Evolutionary conservation across 2,797 vertebrate genomes (phyloP), one percentile per base, ranked within the genome.

Genomic region (Girardinus metallicus): DNA sequence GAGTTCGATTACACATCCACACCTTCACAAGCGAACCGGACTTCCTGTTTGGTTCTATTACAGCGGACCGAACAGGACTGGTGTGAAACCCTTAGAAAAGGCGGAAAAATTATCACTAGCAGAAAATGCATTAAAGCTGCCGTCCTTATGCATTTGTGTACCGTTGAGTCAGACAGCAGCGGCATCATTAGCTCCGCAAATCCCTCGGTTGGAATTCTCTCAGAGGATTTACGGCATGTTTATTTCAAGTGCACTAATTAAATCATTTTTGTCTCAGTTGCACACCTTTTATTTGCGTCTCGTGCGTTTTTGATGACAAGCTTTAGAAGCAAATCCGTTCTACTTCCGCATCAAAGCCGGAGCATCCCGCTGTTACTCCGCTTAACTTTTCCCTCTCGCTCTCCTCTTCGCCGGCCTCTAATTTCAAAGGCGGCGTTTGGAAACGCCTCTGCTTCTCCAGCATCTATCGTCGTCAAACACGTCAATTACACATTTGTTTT

Each of bases 401-500:
- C 29, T 77, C 47, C 66, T 76, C 62, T 47, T n/a, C 16, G 0
- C 10, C 18, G 0, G 18, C 79, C 83, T 91, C 85, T 85, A 21
- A 85, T 91, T 90, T 91, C 86, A 92, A 90, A 91, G 89, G 34
- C 15, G 62, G 10, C 13, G 47, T 87, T 85, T 53, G 7, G 73
- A 75, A 74, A 62, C 72, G 68, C 75, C 73, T 86, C 74, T 75
- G 77, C 73, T 41, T 53, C 62, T 66, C 62, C 36, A 11, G 64
- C 66, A 16, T n/a, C 80, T 74, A 80, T 88, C 89, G 82, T 90
- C 86, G 84, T 86, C 80, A 44, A 80, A 87, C 84, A 88, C 91
- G 88, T 90, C 86, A 92, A 86, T 90, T 86, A 73, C 82, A 88
- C 89, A 91, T 93, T 92, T 93, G 92, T 91, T 93, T 92, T 85